phyloP scores from a whole-genome alignment of 2,113 vertebrate genomes.

The Chaetodon auriga region DNA sequence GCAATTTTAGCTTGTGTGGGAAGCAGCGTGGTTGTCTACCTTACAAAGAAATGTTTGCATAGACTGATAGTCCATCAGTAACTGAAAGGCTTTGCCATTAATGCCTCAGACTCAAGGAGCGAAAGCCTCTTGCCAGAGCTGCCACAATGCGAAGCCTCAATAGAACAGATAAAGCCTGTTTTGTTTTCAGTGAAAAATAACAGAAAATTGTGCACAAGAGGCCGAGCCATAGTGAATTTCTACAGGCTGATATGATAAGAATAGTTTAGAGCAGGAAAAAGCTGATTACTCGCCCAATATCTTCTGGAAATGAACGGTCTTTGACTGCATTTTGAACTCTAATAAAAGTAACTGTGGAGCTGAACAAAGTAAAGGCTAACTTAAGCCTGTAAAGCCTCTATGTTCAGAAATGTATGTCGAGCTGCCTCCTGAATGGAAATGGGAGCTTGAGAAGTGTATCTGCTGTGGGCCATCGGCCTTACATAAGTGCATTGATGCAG shows the following conservation, averaged over 20 bases:
- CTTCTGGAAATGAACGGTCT: too few species aligned
- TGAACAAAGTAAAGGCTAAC: too few species aligned
- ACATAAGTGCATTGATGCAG: constrained; percentile 44
- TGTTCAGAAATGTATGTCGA: constrained; percentile 2
- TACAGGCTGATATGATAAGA: too few species aligned
- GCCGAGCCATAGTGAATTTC: too few species aligned
- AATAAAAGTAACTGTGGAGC: too few species aligned
- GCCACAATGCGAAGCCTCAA: not conserved
- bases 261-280: too few species aligned
- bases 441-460: constrained; percentile 36
- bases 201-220: too few species aligned
- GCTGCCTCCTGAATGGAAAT: not conserved
- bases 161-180: too few species aligned
- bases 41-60: not conserved
- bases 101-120: not conserved
- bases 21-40: not conserved
- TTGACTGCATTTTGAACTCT: too few species aligned
- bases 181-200: too few species aligned
- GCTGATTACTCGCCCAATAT: too few species aligned
- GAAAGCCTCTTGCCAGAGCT: not conserved
- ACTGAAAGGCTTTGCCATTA: not conserved
- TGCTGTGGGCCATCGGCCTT: constrained; percentile 23
- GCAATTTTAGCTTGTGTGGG: not conserved
- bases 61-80: not conserved
- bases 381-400: not conserved